Conservation (phyloP, 1,140 invertebrate genomes). For the Drosophila eugracilis region DNA sequence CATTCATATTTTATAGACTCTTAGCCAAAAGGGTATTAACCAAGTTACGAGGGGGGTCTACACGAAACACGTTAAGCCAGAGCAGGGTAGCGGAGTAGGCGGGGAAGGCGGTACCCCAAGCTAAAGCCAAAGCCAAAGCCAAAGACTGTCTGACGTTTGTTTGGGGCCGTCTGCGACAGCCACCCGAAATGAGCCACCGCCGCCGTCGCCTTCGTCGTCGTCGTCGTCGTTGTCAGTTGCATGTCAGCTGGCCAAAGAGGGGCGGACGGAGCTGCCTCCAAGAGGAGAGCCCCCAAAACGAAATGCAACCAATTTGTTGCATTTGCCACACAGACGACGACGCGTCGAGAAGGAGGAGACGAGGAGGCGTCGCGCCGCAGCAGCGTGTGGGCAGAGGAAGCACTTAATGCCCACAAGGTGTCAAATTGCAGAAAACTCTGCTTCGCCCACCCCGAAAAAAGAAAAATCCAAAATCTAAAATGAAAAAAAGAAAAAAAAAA, state of each 20-base stretch:
- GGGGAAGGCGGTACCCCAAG: background rate
- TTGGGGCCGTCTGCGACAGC: slow-evolving; percentile 42
- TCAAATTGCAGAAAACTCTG: slow-evolving; percentile 81
- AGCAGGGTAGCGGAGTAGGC: background rate
- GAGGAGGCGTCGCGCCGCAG: slow-evolving; percentile 70
- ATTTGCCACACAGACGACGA: slow-evolving; percentile 52
- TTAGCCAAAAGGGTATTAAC: slow-evolving; percentile 2
- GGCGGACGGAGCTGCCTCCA: slow-evolving; percentile 1
- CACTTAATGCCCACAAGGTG: slow-evolving; percentile 84
- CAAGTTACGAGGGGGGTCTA: background rate
- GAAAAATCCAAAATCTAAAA: background rate
- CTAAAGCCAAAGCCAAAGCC: slow-evolving; percentile 2
- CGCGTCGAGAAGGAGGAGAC: slow-evolving; percentile 35
- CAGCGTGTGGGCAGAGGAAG: slow-evolving; percentile 80
- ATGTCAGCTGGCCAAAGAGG: slow-evolving; percentile 51
- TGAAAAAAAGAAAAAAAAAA: slow-evolving; percentile 1
- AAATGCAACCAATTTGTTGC: slow-evolving; percentile 84
- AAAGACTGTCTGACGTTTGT: slow-evolving; percentile 36
- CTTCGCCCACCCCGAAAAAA: slow-evolving; percentile 65
- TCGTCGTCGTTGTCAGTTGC: slow-evolving; percentile 73
- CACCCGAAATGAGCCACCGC: slow-evolving; percentile 36
- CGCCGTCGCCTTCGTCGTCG: slow-evolving; percentile 61
- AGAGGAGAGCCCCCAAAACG: slow-evolving; percentile 2
- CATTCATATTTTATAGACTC: background rate
- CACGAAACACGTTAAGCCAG: slow-evolving; percentile 36